Base-by-base conservation (phyloP, 1,140 invertebrate genomes). In the Macrotrachela quadricornifera region DNA sequence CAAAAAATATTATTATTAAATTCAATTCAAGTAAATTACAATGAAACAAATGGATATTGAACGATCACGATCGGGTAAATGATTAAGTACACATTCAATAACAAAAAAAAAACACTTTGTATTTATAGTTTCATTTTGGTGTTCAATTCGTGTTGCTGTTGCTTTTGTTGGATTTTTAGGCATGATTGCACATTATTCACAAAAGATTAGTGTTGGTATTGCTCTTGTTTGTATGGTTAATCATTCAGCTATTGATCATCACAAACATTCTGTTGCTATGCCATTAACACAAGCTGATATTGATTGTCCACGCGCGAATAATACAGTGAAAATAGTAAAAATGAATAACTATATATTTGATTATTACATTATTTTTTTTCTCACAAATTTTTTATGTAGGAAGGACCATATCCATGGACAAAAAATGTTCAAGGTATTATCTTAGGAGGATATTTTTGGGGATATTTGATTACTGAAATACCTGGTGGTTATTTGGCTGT, bases 151-250 rank as follows among this genome's bases (percentile, higher is more conserved):
- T 8, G 9, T 16, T 1, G 12, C 41, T 36, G 10, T 53, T 13
- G 37, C 41, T 10, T 21, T 46, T 11, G 17, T 46, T 36, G 51
- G 46, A 30, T 53, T 53, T 48, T 15, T 53, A 13, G 51, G 51
- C 11, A 17, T 53, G 16, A n/a, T 30, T 16, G 18, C 36, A 46
- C 45, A 62, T 64, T 87, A 86, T 72, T 81, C 84, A 66, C 68
- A 86, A 13, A 73, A 84, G 38, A 82, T 87, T 4, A 87, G 87
- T 69, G 73, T 87, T 14, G 85, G 82, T 51, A 83, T 87, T 44
- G 82, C 83, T 53, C 83, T 90, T 49, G 82, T 86, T 10, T 81
- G 80, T 55, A 87, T 87, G 84, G 71, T 74, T 30, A 69, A 68
- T 56, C 60, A 66, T 41, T 61, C 59, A 45, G 57, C 56, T 1